Percentiles rank a stretch among this genome's conserved stretches.
phyloP scores from a whole-genome alignment of 1,140 invertebrate genomes.

The Euura saliciscinereae region DNA sequence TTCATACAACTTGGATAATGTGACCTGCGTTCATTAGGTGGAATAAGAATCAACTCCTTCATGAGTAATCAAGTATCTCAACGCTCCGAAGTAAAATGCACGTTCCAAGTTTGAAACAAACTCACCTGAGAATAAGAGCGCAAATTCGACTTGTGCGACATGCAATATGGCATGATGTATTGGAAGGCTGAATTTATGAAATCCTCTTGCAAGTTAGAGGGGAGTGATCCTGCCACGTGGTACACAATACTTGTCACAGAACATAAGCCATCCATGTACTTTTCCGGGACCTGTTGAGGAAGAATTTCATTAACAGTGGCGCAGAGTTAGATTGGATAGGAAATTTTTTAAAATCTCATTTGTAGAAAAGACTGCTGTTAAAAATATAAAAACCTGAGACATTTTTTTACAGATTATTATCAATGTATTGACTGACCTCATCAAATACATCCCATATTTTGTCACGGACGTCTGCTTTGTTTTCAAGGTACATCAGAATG shows the following conservation, averaged over 20 bases:
- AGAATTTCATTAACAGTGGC: conserved; percentile 5
- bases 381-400: conserved; percentile 16
- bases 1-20: conserved; percentile 55
- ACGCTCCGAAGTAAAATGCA: conserved; percentile 19
- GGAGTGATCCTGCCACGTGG: conserved; percentile 51
- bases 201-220: conserved; percentile 31
- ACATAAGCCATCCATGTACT: conserved; percentile 58
- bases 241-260: conserved; percentile 63
- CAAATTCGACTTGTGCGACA: conserved; percentile 83
- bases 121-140: conserved; percentile 76
- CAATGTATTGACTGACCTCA: conserved; percentile 33
- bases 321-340: too few relatives aligned
- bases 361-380: neutral
- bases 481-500: conserved; percentile 49
- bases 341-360: neutral
- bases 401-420: conserved; percentile 24
- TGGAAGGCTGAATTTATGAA: conserved; percentile 55
- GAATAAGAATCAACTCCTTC: conserved; percentile 45
- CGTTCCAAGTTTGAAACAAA: conserved; percentile 41
- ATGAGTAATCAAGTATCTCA: conserved; percentile 13
- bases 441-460: conserved; percentile 44
- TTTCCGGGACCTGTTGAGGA: conserved; percentile 47
- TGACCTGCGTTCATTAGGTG: conserved; percentile 43
- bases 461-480: conserved; percentile 28
- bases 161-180: conserved; percentile 71